These are phyloP conservation scores for Eidolon helvum DNA, from an alignment of 2,113 vertebrate species.

Conservation along the genomic window DNA sequence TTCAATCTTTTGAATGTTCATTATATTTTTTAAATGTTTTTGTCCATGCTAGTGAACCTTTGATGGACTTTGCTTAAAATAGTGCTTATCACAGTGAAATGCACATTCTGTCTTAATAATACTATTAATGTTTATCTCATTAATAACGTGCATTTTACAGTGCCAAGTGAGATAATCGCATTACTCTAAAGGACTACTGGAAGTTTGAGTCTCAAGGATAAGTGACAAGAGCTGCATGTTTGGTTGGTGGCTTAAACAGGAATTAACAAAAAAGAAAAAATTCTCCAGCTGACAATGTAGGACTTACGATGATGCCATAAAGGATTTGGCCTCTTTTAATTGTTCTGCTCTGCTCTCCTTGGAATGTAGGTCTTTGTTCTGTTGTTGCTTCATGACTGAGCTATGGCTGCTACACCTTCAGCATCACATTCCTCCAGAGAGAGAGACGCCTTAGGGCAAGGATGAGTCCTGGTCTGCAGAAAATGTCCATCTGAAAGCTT, in stretches of 20 bases:
- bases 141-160: neutral
- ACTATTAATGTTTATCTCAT: neutral
- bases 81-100: neutral
- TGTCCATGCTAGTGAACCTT: neutral
- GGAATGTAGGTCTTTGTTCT: neutral
- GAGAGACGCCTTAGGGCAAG: neutral
- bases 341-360: neutral
- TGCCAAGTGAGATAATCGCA: neutral
- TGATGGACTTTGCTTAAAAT: neutral
- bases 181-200: neutral
- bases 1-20: neutral
- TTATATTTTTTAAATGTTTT: constrained; percentile 29
- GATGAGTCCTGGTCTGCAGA: neutral
- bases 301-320: neutral
- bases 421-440: neutral
- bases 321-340: neutral
- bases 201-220: neutral
- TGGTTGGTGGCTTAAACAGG: neutral
- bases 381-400: neutral
- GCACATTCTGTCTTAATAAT: neutral
- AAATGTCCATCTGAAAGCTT: neutral
- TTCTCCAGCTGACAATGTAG: neutral
- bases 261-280: neutral
- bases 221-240: neutral
- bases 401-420: neutral